phyloP scores from a whole-genome alignment of 2,113 vertebrate species.

The Gulo gulo region DNA sequence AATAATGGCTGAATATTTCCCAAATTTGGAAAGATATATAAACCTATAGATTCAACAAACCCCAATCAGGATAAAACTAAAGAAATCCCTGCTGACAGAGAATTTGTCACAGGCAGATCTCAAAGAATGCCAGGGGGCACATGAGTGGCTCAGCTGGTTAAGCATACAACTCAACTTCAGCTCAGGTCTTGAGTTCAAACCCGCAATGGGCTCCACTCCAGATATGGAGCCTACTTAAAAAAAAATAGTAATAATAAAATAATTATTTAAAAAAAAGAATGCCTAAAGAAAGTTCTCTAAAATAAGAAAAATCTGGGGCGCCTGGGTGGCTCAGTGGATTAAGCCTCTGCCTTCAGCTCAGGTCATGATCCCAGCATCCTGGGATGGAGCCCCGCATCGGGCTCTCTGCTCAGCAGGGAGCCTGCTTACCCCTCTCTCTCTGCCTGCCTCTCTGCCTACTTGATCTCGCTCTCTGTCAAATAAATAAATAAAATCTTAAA shows the following conservation, averaged over 20 bases:
- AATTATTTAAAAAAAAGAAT: background rate
- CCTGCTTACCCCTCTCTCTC: no score
- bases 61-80: background rate
- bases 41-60: background rate
- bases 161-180: background rate
- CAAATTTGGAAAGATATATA: background rate
- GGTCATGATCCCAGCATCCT: no score
- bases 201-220: background rate
- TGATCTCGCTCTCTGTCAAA: no score
- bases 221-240: background rate
- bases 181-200: background rate
- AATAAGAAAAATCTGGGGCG: background rate
- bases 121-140: background rate
- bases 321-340: no score
- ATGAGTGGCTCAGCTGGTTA: background rate
- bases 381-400: no score
- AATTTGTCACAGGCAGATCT: background rate
- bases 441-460: no score
- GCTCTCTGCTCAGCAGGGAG: no score
- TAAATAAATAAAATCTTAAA: no score
- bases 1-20: background rate
- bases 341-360: no score
- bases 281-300: background rate
- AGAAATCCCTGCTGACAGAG: background rate
- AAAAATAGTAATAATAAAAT: background rate